phyloP scores from a whole-genome alignment of 2,888 invertebrate species.

The Tachina grossa region DNA sequence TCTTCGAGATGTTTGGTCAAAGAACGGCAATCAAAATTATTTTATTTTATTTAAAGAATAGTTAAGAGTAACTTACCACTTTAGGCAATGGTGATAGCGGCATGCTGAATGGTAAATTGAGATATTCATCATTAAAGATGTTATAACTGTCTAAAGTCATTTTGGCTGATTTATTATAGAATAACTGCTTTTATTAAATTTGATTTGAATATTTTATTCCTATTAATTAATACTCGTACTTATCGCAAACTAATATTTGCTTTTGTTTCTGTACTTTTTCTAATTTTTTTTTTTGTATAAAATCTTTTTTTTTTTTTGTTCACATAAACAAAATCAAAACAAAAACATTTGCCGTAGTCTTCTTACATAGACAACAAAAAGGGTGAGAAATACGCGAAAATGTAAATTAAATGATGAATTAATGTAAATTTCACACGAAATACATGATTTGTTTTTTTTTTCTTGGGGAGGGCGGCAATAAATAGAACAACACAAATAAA shows the following conservation, averaged over 20 bases:
- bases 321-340: conserved; percentile 55
- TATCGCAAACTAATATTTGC: conserved; percentile 17
- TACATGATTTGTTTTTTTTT: conserved; percentile 29
- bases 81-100: conserved; percentile 82
- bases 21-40: background rate
- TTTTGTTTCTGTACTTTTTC: conserved; percentile 36
- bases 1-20: background rate
- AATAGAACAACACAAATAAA: conserved; percentile 21
- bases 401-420: conserved; percentile 65
- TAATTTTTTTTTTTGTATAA: background rate
- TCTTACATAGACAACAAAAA: conserved; percentile 14
- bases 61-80: conserved; percentile 79
- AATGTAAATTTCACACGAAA: conserved; percentile 67
- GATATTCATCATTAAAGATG: conserved; percentile 80
- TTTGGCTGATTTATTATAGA: conserved; percentile 61
- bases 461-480: background rate
- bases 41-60: background rate
- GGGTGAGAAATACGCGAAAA: conserved; percentile 32
- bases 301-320: conserved; percentile 51
- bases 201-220: conserved; percentile 13
- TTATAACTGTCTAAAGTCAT: conserved; percentile 82
- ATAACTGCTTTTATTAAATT: conserved; percentile 43
- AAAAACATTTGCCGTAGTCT: conserved; percentile 39
- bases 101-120: conserved; percentile 79
- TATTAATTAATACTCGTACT: conserved; percentile 18